Conservation (phyloP, 2,888 invertebrate species). For the Amorpha juglandis region DNA sequence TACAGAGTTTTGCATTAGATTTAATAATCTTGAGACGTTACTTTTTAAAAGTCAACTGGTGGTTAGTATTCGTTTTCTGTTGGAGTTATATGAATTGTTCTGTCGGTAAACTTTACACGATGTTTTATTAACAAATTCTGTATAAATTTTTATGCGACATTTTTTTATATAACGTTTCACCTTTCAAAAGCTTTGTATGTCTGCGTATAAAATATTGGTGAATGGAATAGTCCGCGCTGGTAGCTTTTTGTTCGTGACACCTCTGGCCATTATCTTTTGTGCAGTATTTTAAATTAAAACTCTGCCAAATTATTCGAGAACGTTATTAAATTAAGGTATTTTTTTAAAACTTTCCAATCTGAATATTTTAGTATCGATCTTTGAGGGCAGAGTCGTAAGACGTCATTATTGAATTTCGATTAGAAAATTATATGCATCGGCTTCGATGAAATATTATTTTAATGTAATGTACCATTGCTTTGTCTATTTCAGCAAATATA, state of each 20-base stretch:
- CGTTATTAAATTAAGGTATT: conserved; percentile 29
- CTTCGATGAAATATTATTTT: too few relatives aligned
- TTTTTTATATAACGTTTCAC: conserved; percentile 8
- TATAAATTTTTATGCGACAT: neutral
- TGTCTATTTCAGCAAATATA: too few relatives aligned
- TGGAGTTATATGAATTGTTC: too few relatives aligned
- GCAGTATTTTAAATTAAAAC: conserved; percentile 26
- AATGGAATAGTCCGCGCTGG: conserved; percentile 4
- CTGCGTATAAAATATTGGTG: conserved; percentile 8
- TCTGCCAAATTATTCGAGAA: conserved; percentile 33
- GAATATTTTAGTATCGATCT: neutral
- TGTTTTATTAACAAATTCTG: neutral
- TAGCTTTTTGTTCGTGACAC: conserved; percentile 12
- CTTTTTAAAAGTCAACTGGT: too few relatives aligned
- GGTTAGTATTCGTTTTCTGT: too few relatives aligned
- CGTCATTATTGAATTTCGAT: neutral
- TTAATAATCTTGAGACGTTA: too few relatives aligned
- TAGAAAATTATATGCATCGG: neutral
- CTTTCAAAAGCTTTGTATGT: conserved; percentile 1
- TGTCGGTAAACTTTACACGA: too few relatives aligned
- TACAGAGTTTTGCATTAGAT: too few relatives aligned
- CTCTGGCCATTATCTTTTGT: conserved; percentile 18
- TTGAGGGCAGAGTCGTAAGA: neutral
- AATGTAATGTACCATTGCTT: too few relatives aligned
- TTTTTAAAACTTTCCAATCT: conserved; percentile 12